A percentile compares a stretch with the other conserved stretches of the same genome.
phyloP scores from a whole-genome alignment of 2,113 vertebrate species.

The Hydropotes inermis region DNA sequence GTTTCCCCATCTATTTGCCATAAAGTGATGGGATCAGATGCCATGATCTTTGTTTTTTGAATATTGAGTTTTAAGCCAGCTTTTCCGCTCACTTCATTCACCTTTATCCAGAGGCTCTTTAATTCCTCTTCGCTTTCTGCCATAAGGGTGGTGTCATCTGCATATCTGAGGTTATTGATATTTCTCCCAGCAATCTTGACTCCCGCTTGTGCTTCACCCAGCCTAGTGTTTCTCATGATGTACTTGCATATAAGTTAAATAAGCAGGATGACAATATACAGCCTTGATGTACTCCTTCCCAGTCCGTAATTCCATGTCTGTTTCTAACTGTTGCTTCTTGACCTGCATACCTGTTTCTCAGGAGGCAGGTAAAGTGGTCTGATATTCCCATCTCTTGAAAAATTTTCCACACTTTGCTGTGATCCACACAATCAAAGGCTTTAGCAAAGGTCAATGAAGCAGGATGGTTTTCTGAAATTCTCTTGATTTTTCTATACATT shows the following conservation, averaged over 20 bases:
- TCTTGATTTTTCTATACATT: neutral
- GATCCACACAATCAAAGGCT: neutral
- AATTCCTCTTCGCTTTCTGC: neutral
- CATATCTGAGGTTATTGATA: neutral
- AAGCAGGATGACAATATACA: neutral
- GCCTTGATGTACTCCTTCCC: neutral
- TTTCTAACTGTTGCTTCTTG: neutral
- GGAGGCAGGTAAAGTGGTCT: neutral
- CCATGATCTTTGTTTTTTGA: neutral
- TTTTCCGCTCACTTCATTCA: neutral
- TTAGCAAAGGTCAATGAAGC: neutral
- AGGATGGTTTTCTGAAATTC: neutral
- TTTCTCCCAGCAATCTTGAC: neutral
- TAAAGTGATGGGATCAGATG: neutral
- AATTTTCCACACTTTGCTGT: neutral
- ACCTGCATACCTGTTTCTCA: neutral
- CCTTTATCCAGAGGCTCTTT: neutral
- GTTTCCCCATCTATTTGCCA: neutral
- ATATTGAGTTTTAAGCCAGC: neutral
- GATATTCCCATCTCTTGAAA: neutral
- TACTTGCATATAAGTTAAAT: neutral
- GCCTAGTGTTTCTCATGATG: neutral
- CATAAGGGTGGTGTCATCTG: neutral
- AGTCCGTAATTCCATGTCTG: rapidly evolving
- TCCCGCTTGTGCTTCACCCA: neutral